Evolutionary conservation across 2,797 vertebrate species (phyloP).

Genomic region (Lates japonicus): DNA sequence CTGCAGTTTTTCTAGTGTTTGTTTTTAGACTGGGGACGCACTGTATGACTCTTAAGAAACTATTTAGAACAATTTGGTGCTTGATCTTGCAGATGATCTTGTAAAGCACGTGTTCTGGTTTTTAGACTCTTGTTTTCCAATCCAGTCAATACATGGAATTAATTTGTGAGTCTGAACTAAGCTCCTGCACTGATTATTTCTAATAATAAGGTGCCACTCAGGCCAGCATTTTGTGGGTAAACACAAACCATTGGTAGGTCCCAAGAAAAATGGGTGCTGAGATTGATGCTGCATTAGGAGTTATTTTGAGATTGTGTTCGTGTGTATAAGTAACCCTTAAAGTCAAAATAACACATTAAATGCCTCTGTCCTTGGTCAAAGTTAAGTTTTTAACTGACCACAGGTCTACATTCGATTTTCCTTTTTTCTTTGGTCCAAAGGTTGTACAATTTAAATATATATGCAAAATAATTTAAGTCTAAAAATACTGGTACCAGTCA

Average conservation of each 20-base stretch:
- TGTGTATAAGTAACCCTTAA: too few species aligned
- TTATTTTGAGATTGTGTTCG: too few species aligned
- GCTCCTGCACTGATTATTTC: not conserved
- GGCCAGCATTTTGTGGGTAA: too few species aligned
- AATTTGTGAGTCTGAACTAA: too few species aligned
- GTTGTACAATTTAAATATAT: not conserved
- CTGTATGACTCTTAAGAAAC: slow-evolving; percentile 1
- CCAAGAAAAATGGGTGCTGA: too few species aligned
- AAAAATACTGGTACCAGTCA: not conserved
- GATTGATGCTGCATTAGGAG: too few species aligned
- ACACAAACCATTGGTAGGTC: too few species aligned
- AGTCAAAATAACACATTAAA: too few species aligned
- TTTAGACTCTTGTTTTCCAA: not conserved
- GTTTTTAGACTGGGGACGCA: slow-evolving; percentile 1
- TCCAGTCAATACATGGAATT: not conserved
- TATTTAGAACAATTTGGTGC: not conserved
- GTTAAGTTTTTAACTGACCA: too few species aligned
- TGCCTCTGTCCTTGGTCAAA: too few species aligned
- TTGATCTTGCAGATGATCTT: not conserved
- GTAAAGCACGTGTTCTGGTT: not conserved
- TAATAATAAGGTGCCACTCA: not conserved
- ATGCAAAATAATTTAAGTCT: not conserved
- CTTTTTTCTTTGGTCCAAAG: too few species aligned
- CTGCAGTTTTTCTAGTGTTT: not conserved
- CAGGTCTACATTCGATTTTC: too few species aligned